Conservation (phyloP, 1,140 invertebrate genomes). For the Metopolophium dirhodum region DNA sequence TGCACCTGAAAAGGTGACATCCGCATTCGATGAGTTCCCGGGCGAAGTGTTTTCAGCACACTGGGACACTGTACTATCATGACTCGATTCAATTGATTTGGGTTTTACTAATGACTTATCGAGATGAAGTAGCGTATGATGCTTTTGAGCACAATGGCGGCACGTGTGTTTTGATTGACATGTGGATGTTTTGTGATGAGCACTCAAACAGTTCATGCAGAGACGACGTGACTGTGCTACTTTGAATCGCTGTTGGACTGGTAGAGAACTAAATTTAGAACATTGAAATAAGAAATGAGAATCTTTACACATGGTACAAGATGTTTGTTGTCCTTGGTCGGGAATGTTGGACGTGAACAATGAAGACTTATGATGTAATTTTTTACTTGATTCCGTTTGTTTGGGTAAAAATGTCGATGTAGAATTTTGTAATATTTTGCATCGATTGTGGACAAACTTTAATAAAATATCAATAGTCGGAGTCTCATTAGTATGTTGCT, state of each 20-base stretch:
- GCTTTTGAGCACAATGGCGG: background rate
- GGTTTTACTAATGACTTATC: background rate
- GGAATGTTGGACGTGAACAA: background rate
- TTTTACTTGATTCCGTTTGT: background rate
- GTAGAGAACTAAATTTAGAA: background rate
- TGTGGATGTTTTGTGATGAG: background rate
- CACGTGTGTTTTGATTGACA: background rate
- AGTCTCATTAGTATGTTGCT: background rate
- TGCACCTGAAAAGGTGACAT: background rate
- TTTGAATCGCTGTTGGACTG: background rate
- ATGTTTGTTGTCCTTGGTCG: background rate
- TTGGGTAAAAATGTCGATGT: background rate
- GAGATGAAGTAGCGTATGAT: background rate
- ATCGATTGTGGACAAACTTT: background rate
- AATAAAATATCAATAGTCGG: background rate
- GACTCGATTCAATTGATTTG: background rate
- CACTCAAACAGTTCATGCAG: background rate
- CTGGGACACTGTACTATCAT: background rate
- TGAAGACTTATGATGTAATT: background rate
- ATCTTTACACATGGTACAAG: background rate
- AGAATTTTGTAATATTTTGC: background rate
- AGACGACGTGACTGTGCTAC: background rate
- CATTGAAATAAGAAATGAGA: background rate
- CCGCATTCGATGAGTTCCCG: background rate
- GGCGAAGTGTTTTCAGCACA: background rate